Evolutionary conservation across 2,888 invertebrate species (phyloP).

Genomic region (Sesamia inferens): DNA sequence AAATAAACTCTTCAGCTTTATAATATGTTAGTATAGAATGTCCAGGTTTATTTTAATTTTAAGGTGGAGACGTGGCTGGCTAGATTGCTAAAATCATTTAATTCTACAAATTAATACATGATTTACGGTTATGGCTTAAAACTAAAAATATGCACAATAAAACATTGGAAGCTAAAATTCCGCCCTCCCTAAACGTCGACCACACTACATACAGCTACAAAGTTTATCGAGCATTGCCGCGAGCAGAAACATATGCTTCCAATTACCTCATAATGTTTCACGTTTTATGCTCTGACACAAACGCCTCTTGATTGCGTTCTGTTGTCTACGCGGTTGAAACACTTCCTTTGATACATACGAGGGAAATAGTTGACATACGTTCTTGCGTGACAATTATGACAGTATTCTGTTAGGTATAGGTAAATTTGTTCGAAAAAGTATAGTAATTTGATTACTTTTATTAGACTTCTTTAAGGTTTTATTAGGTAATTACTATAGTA

Average conservation of each 20-base stretch:
- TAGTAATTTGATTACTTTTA: not conserved
- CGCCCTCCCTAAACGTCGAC: slow-evolving; percentile 5
- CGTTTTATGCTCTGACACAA: slow-evolving; percentile 75
- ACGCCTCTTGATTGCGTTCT: slow-evolving; percentile 84
- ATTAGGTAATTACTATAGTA: too few relatives aligned
- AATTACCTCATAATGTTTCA: slow-evolving; percentile 83
- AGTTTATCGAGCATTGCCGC: slow-evolving; percentile 41
- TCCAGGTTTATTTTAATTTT: too few relatives aligned
- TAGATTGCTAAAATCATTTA: too few relatives aligned
- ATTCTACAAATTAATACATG: too few relatives aligned
- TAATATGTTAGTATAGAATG: too few relatives aligned
- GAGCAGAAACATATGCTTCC: slow-evolving; percentile 77
- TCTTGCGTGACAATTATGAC: not conserved
- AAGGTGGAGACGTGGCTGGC: too few relatives aligned
- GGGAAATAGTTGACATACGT: not conserved
- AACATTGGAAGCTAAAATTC: not conserved
- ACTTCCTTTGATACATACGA: slow-evolving; percentile 69
- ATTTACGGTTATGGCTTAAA: not conserved
- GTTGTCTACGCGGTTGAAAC: slow-evolving; percentile 85
- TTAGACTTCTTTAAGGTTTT: not conserved
- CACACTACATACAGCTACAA: slow-evolving; percentile 31
- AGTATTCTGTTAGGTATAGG: not conserved
- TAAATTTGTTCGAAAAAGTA: not conserved
- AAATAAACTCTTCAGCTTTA: too few relatives aligned
- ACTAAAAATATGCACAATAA: slow-evolving; percentile 1